Base-by-base conservation (phyloP, 2,797 vertebrate genomes). In the Xerus rutilus region DNA sequence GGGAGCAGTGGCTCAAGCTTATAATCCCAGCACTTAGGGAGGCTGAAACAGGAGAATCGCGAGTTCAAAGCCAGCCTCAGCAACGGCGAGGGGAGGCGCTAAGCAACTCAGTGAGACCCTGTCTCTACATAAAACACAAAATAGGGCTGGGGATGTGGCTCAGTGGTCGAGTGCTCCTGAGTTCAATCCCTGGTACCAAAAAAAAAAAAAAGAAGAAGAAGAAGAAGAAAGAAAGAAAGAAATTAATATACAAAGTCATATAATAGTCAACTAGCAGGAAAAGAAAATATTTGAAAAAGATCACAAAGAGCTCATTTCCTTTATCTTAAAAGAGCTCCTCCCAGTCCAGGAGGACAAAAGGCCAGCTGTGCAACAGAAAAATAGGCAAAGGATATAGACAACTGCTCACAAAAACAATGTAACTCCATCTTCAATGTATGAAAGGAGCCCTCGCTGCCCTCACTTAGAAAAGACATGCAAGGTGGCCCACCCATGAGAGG, bases 241-340 rank as follows among this genome's bases (percentile, higher is more conserved):
- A 85, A 77, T 13, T 47, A 39, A 43, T 78, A 39, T 32, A 65
- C 52, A 86, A 96, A 89, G 54, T 64, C 65, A 78, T 93, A 72
- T 79, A 92, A 82, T 57, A 94, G 64, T 14, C 86, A 25, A 67
- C 76, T 77, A 82, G 35, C 28, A 85, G 57, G 64, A 94, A 90
- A 89, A 88, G 54, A 74, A 92, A 91, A 78, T 65, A 69, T 49
- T 65, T 86, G 52, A 86, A 95, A 73, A 77, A 39, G n/a, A 57
- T 86, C 88, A 62, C 49, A 87, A 89, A 65, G 23, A 67, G 23
- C 47, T 92, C 7, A 89, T 92, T 89, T 81, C 45, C 69, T 70
- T 91, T 70, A 76, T 92, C 92, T 84, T 83, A 86, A 92, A 74
- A 91, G 84, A 14, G 5, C 5, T 70, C 86, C 85, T 45, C 70